Evolutionary conservation across 92 coral and sea anemone species (phyloP), one percentile per base, ranked within the genome.

Genomic region (Epizoanthus fatuus): DNA sequence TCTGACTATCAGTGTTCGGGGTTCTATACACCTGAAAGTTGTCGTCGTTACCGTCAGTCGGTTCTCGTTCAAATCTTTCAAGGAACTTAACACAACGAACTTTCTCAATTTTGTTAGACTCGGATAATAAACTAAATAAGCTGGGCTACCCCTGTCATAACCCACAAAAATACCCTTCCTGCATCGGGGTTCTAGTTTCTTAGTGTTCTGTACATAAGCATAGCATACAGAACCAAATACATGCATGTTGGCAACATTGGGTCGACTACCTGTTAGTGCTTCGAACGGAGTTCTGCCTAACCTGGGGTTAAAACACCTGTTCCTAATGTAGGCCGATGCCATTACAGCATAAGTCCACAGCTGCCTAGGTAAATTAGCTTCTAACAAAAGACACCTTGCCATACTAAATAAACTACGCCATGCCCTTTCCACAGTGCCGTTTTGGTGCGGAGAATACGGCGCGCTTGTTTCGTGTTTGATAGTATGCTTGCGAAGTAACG

Each of bases 361-460:
- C 0, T 32, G 42, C 16, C 65, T 77, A 3, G 89, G 73, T 66
- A 86, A 67, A 13, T 75, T 1, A 7, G 54, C 67, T 69, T 76
- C 89, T 16, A 86, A 38, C 53, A 86, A 84, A 5, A 86, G 71
- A 25, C 84, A 86, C 8, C 77, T 53, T 8, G 90, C 86, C 90
- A 86, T 86, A 2, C 74, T 74, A 69, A 79, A 86, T 12, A 69
- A 5, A 25, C 82, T 72, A 37, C 85, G 72, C 80, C 90, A 86
- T 9, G 49, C 63, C 53, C 90, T 78, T 63, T 86, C 85, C 3
- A 69, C 90, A 0, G 90, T 79, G 17, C 90, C 86, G 56, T 86
- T 86, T 73, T 86, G 86, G 49, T 86, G 86, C 15, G 90, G 90
- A 10, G 86, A 86, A 53, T 86, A 67, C 8, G 89, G 89, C 32